Evolutionary conservation across 1,140 invertebrate species (phyloP), one percentile per base, ranked within the genome.

Genomic region (Drosophila pruinosa): DNA sequence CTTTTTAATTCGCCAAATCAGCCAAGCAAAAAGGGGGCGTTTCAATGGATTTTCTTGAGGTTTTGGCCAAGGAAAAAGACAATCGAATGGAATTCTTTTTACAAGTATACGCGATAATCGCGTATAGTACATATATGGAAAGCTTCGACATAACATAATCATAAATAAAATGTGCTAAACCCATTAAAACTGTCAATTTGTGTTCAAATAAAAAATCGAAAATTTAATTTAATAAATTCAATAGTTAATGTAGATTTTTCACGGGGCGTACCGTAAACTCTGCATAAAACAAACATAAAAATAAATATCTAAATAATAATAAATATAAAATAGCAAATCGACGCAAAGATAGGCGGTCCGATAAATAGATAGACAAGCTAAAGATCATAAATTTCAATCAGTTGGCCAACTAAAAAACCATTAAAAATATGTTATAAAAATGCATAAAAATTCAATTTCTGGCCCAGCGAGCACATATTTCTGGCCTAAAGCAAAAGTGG

Each of bases 381-480:
- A 80, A 15, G 26, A 65, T 34, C 68, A 48, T 71, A 71, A 85
- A 85, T 85, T 85, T 85, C 77, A 85, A 85, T 86, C 81, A 85
- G 80, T 68, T 48, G 57, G 68, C 39, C 61, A 67, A 68, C 72
- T 80, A 54, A 78, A 71, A 68, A 82, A 63, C 26, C 52, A 86
- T 85, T 86, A 68, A 75, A 86, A 74, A 71, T 62, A 76, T 58
- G n/a, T 57, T 71, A 71, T 70, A 22, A 59, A n/a, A 58, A 43
- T 58, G 54, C 54, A 57, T 43, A 28, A 50, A 53, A 82, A 81
- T 82, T 82, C 78, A 81, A 81, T 81, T 73, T 67, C 39, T 62
- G 64, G 31, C 50, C 31, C 12, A 12, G 12, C 31, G 28, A 34
- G 36, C 58, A 10, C 34, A 54, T 43, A 24, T 54, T 56, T 53